Evolutionary conservation across 2,113 vertebrate species (phyloP).

Genomic region (Odobenus rosmarus): DNA sequence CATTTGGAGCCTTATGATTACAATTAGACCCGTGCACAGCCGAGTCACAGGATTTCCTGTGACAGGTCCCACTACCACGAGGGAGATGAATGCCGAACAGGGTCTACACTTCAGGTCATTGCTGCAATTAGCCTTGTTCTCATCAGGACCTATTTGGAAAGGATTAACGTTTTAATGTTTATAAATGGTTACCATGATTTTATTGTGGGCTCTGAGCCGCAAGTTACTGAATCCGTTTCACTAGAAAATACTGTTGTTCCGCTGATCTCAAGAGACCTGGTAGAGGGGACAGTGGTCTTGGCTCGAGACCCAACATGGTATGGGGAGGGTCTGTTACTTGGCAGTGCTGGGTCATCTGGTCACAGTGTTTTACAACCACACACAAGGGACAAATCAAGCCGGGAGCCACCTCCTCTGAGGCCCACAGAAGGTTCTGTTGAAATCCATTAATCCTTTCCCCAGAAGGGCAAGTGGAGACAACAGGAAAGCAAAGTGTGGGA

Average conservation of each 20-base stretch:
- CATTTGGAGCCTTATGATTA: constrained; percentile 75
- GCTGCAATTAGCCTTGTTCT: constrained; percentile 81
- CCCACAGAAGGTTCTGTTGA: constrained; percentile 1
- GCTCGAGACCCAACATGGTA: accelerated
- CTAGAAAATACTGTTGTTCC: constrained; percentile 47
- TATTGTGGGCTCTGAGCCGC: constrained; percentile 73
- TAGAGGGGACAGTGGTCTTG: not conserved
- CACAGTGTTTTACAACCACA: not conserved
- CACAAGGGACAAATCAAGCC: not conserved
- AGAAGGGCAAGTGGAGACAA: not conserved
- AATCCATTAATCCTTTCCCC: constrained; percentile 12
- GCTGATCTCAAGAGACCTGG: constrained; percentile 28
- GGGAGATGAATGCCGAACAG: constrained; percentile 61
- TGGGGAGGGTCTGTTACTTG: not conserved
- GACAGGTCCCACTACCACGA: constrained; percentile 53
- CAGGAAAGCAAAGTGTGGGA: not conserved
- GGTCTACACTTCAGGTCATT: constrained; percentile 69
- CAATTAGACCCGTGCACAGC: constrained; percentile 69
- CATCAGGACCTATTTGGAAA: constrained; percentile 76
- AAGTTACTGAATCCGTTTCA: constrained; percentile 68
- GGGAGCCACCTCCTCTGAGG: not conserved
- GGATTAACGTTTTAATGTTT: constrained; percentile 76
- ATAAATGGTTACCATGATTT: constrained; percentile 65
- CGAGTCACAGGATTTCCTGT: constrained; percentile 36
- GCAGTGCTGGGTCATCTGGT: not conserved